Evolutionary conservation across 2,797 vertebrate genomes (phyloP), one percentile per base, ranked within the genome.

Genomic region (Tenualosa ilisha): DNA sequence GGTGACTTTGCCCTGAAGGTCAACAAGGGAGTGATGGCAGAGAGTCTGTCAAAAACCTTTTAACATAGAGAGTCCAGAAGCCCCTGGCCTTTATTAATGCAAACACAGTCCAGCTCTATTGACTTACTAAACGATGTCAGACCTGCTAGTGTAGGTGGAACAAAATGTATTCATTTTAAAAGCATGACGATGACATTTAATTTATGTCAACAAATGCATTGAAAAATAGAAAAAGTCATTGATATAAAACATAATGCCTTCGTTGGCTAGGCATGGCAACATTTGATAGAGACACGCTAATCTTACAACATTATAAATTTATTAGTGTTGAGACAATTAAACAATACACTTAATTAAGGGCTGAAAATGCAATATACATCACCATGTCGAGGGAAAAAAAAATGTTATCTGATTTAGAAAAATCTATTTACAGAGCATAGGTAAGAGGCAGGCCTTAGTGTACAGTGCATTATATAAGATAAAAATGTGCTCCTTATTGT

Each of bases 11-110:
- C 72, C 7, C 37, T 79, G 40, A 79, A 93, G 91, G 90, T 91
- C 93, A 31, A 89, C 92, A 85, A 84, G 54, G 88, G 88, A 91
- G 91, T 87, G 91, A 91, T 82, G 49, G 51, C 11, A 53, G 49
- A 79, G 72, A 79, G 37, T 43, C 72, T 79, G 72, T 79, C 72
- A 79, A 46, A 79, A 79, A 22, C 40, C 72, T 79, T 79, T 79
- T 43, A 79, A 79, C 72, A 79, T 79, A 79, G 72, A 20, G 37
- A 79, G 72, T 79, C 40, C 72, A 79, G 72, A 79, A 46, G 17
- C 72, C 72, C 15, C 72, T 79, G 72, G 72, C 72, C 72, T 46
- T 46, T 79, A 43, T 79, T 79, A 79, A 79, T 79, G 72, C 72
- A 20, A 4, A 22, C 72, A 6, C 72, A 20, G 72, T 7, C 17